These are phyloP conservation scores for Thera britannica DNA, from an alignment of 2,888 invertebrate genomes.

Conservation along the genomic window DNA sequence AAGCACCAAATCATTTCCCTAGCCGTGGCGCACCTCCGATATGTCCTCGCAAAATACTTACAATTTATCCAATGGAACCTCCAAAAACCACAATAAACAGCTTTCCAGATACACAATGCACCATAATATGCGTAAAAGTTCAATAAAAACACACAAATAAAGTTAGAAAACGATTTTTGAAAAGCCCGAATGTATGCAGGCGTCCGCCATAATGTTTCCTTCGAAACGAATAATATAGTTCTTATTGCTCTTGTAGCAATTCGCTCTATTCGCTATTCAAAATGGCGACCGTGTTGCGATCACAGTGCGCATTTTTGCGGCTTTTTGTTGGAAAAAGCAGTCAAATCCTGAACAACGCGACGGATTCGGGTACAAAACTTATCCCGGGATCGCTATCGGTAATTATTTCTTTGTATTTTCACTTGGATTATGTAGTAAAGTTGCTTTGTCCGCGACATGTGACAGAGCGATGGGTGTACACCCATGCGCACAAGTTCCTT, in stretches of 20 bases:
- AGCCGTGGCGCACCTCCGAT: conserved; percentile 84
- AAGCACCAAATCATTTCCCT: conserved; percentile 86
- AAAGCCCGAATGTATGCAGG: conserved; percentile 84
- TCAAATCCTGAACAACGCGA: conserved; percentile 78
- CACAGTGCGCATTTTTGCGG: conserved; percentile 80
- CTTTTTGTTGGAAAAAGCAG: conserved; percentile 78
- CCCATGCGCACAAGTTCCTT: conserved; percentile 65
- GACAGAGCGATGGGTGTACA: conserved; percentile 82
- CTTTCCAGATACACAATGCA: conserved; percentile 79
- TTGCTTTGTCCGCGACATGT: conserved; percentile 81
- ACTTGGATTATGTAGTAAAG: conserved; percentile 71
- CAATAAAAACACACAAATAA: conserved; percentile 83
- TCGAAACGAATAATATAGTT: conserved; percentile 86
- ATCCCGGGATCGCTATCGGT: conserved; percentile 76
- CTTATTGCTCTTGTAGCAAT: conserved; percentile 85
- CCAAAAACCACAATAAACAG: conserved; percentile 82
- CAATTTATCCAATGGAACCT: conserved; percentile 77
- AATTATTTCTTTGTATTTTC: conserved; percentile 79
- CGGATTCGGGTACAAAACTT: conserved; percentile 74
- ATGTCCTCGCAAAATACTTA: conserved; percentile 84
- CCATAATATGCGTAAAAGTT: conserved; percentile 85
- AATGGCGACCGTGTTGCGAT: conserved; percentile 84
- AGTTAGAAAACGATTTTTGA: conserved; percentile 85
- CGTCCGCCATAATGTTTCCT: conserved; percentile 86
- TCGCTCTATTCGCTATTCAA: conserved; percentile 86